Percentiles rank a stretch among this genome's conserved stretches.
Conservation (phyloP, 2,113 vertebrate genomes). For the Meleagris gallopavo region DNA sequence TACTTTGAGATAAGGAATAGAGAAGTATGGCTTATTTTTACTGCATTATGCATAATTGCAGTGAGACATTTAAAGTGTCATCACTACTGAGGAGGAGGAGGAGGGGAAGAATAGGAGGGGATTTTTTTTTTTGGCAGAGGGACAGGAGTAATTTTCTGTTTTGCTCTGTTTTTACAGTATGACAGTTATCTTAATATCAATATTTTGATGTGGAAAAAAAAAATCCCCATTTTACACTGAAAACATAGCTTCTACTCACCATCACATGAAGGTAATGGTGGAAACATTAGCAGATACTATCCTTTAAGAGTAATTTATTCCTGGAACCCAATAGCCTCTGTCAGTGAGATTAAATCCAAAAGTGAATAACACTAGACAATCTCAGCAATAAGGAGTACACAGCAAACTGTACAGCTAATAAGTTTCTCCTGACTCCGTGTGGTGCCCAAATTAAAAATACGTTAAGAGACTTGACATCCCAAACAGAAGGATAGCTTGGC, state of each 20-base stretch:
- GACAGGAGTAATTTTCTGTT: background rate
- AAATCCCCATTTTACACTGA: background rate
- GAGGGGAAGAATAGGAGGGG: background rate
- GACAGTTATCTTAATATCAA: slow-evolving; percentile 8
- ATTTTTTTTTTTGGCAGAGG: background rate
- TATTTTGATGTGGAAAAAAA: background rate
- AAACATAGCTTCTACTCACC: background rate
- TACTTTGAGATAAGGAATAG: slow-evolving; percentile 1
- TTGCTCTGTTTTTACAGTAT: slow-evolving; percentile 2
- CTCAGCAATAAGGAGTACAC: background rate
- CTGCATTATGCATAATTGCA: slow-evolving; percentile 3
- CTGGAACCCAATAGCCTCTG: slow-evolving; percentile 13
- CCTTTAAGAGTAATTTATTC: slow-evolving; percentile 38
- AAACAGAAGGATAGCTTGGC: slow-evolving; percentile 1
- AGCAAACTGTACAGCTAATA: slow-evolving; percentile 31
- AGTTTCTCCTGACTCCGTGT: slow-evolving; percentile 46
- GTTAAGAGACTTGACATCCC: background rate
- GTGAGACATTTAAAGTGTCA: background rate
- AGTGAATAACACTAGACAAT: slow-evolving; percentile 24
- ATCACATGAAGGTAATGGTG: background rate
- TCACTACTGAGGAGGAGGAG: background rate
- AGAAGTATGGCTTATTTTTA: slow-evolving; percentile 36
- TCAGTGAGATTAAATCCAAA: slow-evolving; percentile 31
- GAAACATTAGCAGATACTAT: background rate
- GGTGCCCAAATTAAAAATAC: background rate